Conservation (phyloP, 1,140 invertebrate species). For the Chrysoperla carnea region DNA sequence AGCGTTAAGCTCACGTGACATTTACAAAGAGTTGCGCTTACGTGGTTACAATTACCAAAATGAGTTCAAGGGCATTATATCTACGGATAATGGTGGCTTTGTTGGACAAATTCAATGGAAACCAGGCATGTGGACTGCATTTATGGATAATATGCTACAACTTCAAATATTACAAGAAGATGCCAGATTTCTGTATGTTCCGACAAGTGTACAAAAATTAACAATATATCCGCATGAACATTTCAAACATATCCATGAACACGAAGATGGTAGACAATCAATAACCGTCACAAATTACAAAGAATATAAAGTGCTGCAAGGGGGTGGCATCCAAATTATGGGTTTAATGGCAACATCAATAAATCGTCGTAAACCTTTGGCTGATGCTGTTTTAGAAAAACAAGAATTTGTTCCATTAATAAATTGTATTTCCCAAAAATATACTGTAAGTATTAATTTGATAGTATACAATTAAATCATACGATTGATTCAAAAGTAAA, state of each 20-base stretch:
- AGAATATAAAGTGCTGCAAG: no score
- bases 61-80: not conserved
- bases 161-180: slow-evolving; percentile 62
- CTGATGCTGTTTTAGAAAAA: slow-evolving; percentile 49
- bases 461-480: no score
- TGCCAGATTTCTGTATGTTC: slow-evolving; percentile 57
- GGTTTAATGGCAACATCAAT: slow-evolving; percentile 64
- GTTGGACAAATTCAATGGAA: slow-evolving; percentile 39
- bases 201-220: slow-evolving; percentile 65
- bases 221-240: slow-evolving; percentile 59
- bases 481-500: no score
- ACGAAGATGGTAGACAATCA: no score
- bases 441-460: no score
- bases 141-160: slow-evolving; percentile 87
- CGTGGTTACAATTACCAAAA: slow-evolving; percentile 77
- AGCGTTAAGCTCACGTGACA: slow-evolving; percentile 38
- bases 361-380: slow-evolving; percentile 38
- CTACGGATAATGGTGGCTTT: not conserved
- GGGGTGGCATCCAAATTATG: slow-evolving; percentile 68
- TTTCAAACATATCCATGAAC: slow-evolving; percentile 22
- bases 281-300: no score
- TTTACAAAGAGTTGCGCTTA: slow-evolving; percentile 83
- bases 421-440: slow-evolving; percentile 8
- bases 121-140: slow-evolving; percentile 71
- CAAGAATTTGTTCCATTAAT: slow-evolving; percentile 60